Conservation (phyloP, 2,888 invertebrate genomes). For the Chrysopilus asiliformis region DNA sequence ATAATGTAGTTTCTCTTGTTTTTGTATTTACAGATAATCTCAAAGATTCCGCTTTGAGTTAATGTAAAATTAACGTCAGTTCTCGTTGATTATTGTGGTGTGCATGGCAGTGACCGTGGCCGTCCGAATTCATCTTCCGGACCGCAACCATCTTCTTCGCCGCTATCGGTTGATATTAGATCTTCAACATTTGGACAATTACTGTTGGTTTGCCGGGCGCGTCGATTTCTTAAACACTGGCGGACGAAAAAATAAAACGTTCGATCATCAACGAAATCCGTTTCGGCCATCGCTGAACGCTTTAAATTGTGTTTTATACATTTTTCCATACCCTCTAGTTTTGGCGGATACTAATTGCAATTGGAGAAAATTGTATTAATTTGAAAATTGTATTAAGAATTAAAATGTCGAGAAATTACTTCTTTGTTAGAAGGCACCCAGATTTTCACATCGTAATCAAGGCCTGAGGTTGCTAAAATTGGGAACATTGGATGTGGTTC, state of each 20-base stretch:
- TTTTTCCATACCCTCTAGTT: slow-evolving; percentile 21
- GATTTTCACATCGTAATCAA: slow-evolving; percentile 85
- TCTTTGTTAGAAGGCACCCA: slow-evolving; percentile 65
- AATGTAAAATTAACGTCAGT: neutral
- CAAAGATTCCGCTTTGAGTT: too few species aligned
- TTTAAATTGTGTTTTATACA: slow-evolving; percentile 27
- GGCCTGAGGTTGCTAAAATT: slow-evolving; percentile 71
- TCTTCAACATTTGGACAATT: slow-evolving; percentile 10
- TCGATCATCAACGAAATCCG: slow-evolving; percentile 21
- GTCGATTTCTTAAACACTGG: slow-evolving; percentile 22
- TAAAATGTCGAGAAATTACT: slow-evolving; percentile 17
- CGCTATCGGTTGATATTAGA: slow-evolving; percentile 15
- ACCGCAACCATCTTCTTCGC: slow-evolving; percentile 9
- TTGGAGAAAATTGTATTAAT: neutral
- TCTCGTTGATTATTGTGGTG: slow-evolving; percentile 25
- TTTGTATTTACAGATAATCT: too few species aligned
- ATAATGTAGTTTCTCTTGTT: too few species aligned
- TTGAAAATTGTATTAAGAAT: neutral
- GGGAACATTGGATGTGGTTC: slow-evolving; percentile 84
- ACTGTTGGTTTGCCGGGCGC: slow-evolving; percentile 8
- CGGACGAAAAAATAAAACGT: slow-evolving; percentile 29
- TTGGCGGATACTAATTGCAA: slow-evolving; percentile 24
- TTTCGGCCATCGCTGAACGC: slow-evolving; percentile 16
- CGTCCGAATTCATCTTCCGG: slow-evolving; percentile 4
- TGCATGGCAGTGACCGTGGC: slow-evolving; percentile 18